These are phyloP conservation scores for Corynorhinus townsendii DNA, from an alignment of 2,113 vertebrate species.

Conservation along the genomic window DNA sequence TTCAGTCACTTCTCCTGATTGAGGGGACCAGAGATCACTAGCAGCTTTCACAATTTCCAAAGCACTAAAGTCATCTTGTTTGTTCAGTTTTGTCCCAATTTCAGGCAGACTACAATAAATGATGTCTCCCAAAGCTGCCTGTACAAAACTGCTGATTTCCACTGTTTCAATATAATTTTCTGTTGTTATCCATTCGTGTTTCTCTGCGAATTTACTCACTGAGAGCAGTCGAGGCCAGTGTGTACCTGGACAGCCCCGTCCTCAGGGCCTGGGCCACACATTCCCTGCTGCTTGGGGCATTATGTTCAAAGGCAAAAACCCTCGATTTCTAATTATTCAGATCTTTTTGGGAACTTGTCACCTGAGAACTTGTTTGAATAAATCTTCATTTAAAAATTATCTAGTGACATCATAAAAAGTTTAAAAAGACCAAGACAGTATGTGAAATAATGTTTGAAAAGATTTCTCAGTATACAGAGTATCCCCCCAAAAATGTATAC, in stretches of 20 bases:
- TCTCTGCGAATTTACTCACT: not conserved
- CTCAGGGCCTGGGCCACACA: not conserved
- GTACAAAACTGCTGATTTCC: not conserved
- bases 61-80: not conserved
- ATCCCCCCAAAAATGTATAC: too few relatives aligned
- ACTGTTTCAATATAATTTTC: not conserved
- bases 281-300: not conserved
- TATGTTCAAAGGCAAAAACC: not conserved
- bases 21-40: not conserved
- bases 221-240: not conserved
- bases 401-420: not conserved
- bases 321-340: not conserved
- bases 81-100: not conserved
- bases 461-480: not conserved
- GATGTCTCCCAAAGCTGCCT: not conserved
- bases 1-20: not conserved
- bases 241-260: not conserved
- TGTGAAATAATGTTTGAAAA: not conserved
- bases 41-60: not conserved
- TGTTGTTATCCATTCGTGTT: not conserved
- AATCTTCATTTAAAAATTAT: slow-evolving; percentile 16
- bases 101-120: not conserved
- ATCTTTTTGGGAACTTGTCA: not conserved
- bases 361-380: slow-evolving; percentile 11
- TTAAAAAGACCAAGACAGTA: not conserved